Base-by-base conservation (phyloP, 2,113 vertebrate genomes). In the Chloebia gouldiae region DNA sequence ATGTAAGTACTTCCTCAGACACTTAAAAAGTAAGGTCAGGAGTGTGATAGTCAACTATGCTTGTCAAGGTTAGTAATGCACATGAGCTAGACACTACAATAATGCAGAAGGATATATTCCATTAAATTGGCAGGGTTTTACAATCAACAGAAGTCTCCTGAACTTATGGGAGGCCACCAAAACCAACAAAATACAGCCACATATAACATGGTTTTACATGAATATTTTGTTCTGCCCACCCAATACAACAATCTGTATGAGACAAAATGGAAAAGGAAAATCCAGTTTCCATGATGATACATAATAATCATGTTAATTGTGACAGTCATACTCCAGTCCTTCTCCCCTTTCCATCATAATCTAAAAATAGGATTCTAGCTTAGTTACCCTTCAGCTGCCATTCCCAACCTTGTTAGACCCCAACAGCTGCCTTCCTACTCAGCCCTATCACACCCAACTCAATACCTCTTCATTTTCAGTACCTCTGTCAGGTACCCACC, bases 201-300 rank as follows among this genome's bases (percentile, higher is more conserved):
- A 4, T 19, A 78, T 9, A 45, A 25, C 18, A 37, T 2, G 5
- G 4, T 2, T 56, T 53, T 56, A 64, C 3, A 3, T 70, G 0
- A 72, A 37, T 10, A 40, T 49, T 47, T 53, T 47, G 44, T n/a
- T 91, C 71, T 76, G 28, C 11, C 56, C 11, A 66, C 4, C 3
- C 23, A 47, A 49, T 22, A 61, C 10, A 66, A 51, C 11, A 42
- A 9, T 10, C 31, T 50, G 5, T 11, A 31, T 2, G 18, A 71
- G 6, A 51, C 10, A 85, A 81, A 72, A 54, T 6, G 13, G 17
- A 57, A 50, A 47, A 37, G 14, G 5, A 27, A 90, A 90, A 81
- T 8, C 3, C 22, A 53, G 6, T 3, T 84, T 77, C 63, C 45
- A 13, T 15, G 15, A 72, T 10, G 8, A 51, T 6, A 63, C 6